Base-by-base conservation (phyloP, 1,140 invertebrate species). In the Drosophila oshimai region DNA sequence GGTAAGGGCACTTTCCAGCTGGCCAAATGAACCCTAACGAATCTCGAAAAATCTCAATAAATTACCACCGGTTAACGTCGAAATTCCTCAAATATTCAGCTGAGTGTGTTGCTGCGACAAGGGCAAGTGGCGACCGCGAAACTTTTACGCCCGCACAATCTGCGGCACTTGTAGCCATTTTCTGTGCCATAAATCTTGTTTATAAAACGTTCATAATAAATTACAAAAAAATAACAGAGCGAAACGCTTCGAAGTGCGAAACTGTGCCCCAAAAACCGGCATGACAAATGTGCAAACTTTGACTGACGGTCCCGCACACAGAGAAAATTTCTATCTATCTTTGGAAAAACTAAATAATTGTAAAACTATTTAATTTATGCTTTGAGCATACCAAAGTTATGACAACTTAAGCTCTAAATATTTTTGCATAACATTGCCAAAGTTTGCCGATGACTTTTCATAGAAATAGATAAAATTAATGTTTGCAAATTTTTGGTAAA, bases 181-280 rank as follows among this genome's bases (percentile, higher is more conserved):
- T 64, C 65, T 71, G 50, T 53, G 60, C 49, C 37, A 84, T 84
- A 84, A 84, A 84, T 84, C 79, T 75, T 72, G 54, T 84, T 74
- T 84, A 74, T 84, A 72, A 86, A 86, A 86, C 55, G 58, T 53
- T 39, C 80, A 62, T 84, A 84, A 84, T 84, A 86, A 86, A 86
- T 86, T 76, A 86, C 68, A 60, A 53, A 81, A 57, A 84, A 74
- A 74, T 55, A 79, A 75, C 51, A 51, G 74, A 74, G 64, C 60
- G 70, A 61, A 42, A 44, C 51, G 54, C 54, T 33, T 33, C 41
- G 31, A 42, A 41, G 26, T 28, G 26, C 33, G 17, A 33, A 53
- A 41, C 37, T 46, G 10, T 54, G 67, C 51, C 37, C 33, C 22
- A 24, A 47, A 65, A 68, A 53, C 39, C 41, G 44, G 31, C 71